Conservation (phyloP, 2,113 vertebrate genomes). For the Istiophorus platypterus region DNA sequence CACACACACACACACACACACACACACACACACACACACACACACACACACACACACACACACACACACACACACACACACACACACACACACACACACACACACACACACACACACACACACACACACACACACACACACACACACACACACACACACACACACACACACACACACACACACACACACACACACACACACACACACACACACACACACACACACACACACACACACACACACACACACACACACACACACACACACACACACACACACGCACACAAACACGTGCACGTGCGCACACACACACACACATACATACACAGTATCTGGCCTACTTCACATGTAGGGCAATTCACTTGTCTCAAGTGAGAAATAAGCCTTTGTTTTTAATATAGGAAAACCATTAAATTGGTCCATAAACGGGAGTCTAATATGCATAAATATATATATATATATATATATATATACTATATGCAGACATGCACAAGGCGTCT, state of each 20-base stretch:
- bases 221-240: conserved; percentile 10
- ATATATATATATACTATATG: conserved; percentile 1
- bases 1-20: conserved; percentile 7
- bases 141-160: not conserved
- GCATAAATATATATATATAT: conserved; percentile 9
- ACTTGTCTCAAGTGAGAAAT: conserved; percentile 55
- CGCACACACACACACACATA: conserved; percentile 16
- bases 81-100: not conserved
- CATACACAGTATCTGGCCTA: conserved; percentile 23
- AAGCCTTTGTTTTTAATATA: conserved; percentile 35
- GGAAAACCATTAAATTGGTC: conserved; percentile 38
- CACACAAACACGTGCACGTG: not conserved
- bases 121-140: conserved; percentile 10
- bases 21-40: conserved; percentile 10
- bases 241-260: conserved; percentile 1
- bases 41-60: not conserved
- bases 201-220: conserved; percentile 7
- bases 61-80: conserved; percentile 14
- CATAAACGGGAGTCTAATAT: conserved; percentile 22
- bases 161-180: conserved; percentile 14
- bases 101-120: conserved; percentile 7
- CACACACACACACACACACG: conserved; percentile 8
- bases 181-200: not conserved
- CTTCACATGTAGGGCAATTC: conserved; percentile 35
- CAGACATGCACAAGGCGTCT: conserved; percentile 18